Evolutionary conservation across 2,797 vertebrate species (phyloP).

Genomic region (Malacoraja senta): DNA sequence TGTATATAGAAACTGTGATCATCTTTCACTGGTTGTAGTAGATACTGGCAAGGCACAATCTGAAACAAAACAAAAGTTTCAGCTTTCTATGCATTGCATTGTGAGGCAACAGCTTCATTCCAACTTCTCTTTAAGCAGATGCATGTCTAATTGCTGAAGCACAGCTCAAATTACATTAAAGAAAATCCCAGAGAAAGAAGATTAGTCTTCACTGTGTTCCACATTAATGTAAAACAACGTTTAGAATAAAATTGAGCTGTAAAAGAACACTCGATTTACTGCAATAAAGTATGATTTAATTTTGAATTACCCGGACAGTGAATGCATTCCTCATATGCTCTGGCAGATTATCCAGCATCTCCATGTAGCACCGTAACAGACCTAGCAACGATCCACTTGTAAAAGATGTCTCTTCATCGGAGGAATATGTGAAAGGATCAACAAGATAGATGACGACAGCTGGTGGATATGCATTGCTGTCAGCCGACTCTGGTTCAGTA

Average conservation of each 20-base stretch:
- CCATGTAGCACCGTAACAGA: conserved; percentile 87
- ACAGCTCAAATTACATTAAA: neutral
- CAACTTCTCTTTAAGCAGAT: neutral
- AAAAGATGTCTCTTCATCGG: conserved; percentile 70
- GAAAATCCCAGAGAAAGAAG: neutral
- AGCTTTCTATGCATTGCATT: neutral
- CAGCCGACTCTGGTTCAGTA: conserved; percentile 73
- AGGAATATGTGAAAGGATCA: conserved; percentile 82
- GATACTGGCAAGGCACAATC: conserved; percentile 93
- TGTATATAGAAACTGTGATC: conserved; percentile 87
- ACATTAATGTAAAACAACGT: neutral
- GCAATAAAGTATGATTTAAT: neutral
- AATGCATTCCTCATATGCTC: conserved; percentile 81
- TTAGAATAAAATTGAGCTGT: neutral
- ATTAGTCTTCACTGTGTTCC: neutral
- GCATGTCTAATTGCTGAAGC: conserved; percentile 1
- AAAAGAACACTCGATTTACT: neutral
- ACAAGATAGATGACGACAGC: conserved; percentile 90
- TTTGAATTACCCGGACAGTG: conserved; percentile 75
- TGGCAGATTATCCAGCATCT: conserved; percentile 82
- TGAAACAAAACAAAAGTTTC: conserved; percentile 41
- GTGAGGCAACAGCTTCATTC: neutral
- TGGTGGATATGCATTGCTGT: conserved; percentile 77
- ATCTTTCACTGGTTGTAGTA: conserved; percentile 87
- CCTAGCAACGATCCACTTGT: conserved; percentile 87